These are phyloP conservation scores for Odontesthes bonariensis DNA, from an alignment of 2,113 vertebrate genomes.

Conservation along the genomic window DNA sequence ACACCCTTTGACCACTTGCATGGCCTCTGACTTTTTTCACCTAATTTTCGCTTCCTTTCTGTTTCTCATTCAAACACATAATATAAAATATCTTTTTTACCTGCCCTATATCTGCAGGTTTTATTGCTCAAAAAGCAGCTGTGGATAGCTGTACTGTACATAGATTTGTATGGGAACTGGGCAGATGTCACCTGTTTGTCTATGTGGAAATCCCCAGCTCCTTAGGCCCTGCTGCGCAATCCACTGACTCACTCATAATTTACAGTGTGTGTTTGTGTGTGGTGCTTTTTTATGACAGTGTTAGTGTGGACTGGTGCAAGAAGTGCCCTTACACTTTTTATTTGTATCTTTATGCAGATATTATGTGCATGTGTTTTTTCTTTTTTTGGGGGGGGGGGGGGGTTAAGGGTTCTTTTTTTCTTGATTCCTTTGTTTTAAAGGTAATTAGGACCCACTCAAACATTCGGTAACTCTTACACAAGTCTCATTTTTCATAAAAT, in stretches of 20 bases:
- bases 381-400: conserved; percentile 13
- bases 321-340: conserved; percentile 12
- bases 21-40: conserved; percentile 50
- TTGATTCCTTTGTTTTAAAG: conserved; percentile 33
- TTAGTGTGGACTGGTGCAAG: conserved; percentile 10
- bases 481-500: conserved; percentile 44
- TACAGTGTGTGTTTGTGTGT: conserved; percentile 53
- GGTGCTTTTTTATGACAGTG: conserved; percentile 18
- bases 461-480: conserved; percentile 39
- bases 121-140: conserved; percentile 58
- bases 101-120: conserved; percentile 58
- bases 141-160: conserved; percentile 40
- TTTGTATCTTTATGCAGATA: conserved; percentile 4
- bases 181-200: conserved; percentile 78
- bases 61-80: conserved; percentile 1
- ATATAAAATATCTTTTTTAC: conserved; percentile 31
- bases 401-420: neutral
- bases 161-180: conserved; percentile 60
- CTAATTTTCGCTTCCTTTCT: conserved; percentile 14
- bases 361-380: conserved; percentile 17
- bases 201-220: conserved; percentile 78
- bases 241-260: conserved; percentile 75
- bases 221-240: conserved; percentile 62
- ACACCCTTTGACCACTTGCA: conserved; percentile 39
- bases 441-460: conserved; percentile 55